Conservation (phyloP, 2,888 invertebrate genomes). For the Germaria angustata region DNA sequence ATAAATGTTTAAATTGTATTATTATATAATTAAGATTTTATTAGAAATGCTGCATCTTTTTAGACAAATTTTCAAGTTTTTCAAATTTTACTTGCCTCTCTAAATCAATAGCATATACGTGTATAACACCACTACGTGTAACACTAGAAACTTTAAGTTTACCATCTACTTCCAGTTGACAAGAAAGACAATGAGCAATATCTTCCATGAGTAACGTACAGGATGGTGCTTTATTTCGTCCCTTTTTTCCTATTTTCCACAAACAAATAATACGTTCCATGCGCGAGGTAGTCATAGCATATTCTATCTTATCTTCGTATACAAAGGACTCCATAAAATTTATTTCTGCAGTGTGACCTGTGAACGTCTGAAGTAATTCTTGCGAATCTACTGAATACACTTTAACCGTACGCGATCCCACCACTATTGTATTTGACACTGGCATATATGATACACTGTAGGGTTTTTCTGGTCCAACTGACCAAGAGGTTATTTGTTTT, state of each 20-base stretch:
- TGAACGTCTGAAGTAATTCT: slow-evolving; percentile 83
- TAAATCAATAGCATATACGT: slow-evolving; percentile 88
- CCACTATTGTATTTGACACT: slow-evolving; percentile 74
- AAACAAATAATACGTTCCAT: slow-evolving; percentile 78
- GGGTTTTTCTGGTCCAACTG: slow-evolving; percentile 81
- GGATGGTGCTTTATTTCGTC: slow-evolving; percentile 80
- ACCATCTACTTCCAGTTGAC: slow-evolving; percentile 81
- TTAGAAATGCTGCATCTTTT: too few relatives aligned
- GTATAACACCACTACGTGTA: slow-evolving; percentile 88
- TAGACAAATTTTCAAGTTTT: too few relatives aligned
- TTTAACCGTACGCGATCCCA: slow-evolving; percentile 76
- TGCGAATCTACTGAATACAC: slow-evolving; percentile 83
- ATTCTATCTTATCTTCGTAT: slow-evolving; percentile 71
- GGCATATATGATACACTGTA: slow-evolving; percentile 78
- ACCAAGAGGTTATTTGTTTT: slow-evolving; percentile 82
- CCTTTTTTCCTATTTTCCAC: slow-evolving; percentile 78
- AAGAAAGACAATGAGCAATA: slow-evolving; percentile 82
- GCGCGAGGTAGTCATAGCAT: slow-evolving; percentile 76
- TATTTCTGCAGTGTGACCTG: slow-evolving; percentile 84
- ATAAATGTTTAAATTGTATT: too few relatives aligned
- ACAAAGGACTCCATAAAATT: slow-evolving; percentile 79
- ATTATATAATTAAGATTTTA: too few relatives aligned
- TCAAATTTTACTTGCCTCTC: slow-evolving; percentile 84
- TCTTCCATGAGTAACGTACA: slow-evolving; percentile 87
- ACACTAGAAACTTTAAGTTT: slow-evolving; percentile 80